Percentiles rank a stretch among this genome's conserved stretches.
Evolutionary conservation across 1,140 invertebrate genomes (phyloP).

Genomic region (Trichonephila inaurata): DNA sequence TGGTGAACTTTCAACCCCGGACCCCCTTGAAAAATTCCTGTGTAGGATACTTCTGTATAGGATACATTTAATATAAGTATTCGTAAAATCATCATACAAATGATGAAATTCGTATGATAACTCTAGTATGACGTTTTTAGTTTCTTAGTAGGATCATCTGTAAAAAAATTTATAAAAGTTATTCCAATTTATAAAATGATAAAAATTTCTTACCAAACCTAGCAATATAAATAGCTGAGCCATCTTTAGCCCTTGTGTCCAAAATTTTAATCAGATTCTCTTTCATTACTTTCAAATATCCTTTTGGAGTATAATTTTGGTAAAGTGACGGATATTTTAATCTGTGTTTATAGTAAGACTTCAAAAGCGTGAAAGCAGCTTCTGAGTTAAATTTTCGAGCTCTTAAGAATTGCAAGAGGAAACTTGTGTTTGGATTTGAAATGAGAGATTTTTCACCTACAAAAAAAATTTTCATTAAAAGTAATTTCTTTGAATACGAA

Average conservation of each 20-base stretch:
- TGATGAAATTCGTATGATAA: not conserved
- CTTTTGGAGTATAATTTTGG: not conserved
- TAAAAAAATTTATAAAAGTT: not conserved
- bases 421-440: slow-evolving; percentile 83
- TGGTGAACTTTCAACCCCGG: no score
- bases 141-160: not conserved
- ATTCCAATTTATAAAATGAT: not conserved
- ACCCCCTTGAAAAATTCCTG: no score
- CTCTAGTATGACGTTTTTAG: not conserved
- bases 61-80: not conserved
- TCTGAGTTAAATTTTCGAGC: slow-evolving; percentile 90
- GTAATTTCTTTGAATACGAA: not conserved
- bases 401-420: slow-evolving; percentile 89
- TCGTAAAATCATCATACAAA: not conserved
- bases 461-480: no score
- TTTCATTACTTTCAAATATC: not conserved
- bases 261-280: slow-evolving; percentile 3
- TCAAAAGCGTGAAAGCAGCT: slow-evolving; percentile 88
- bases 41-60: no score
- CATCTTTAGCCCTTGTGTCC: not conserved
- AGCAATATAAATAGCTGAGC: not conserved
- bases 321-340: slow-evolving; percentile 83
- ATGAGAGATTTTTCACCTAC: not conserved
- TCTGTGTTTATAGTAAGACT: slow-evolving; percentile 89
- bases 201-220: not conserved